Conservation (phyloP, 2,888 invertebrate genomes). For the Crocallis elinguaria region DNA sequence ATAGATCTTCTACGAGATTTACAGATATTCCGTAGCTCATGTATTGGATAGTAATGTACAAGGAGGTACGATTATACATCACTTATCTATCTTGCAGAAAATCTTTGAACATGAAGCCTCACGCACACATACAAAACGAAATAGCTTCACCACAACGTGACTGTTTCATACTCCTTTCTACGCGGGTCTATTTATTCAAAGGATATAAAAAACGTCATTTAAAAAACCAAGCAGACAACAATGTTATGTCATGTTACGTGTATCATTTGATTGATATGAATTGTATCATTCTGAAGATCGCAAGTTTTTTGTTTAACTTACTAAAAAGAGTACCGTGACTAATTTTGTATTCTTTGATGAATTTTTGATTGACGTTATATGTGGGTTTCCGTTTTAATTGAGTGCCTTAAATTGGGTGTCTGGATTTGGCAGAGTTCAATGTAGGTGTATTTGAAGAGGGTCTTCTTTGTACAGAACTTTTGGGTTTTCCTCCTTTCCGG, state of each 20-base stretch:
- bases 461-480: too few relatives aligned
- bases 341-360: constrained; percentile 38
- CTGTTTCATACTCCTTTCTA: too few relatives aligned
- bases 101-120: too few relatives aligned
- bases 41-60: too few relatives aligned
- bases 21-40: too few relatives aligned
- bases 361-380: constrained; percentile 35
- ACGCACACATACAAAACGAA: too few relatives aligned
- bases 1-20: too few relatives aligned
- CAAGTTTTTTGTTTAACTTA: constrained; percentile 34
- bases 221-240: constrained; percentile 66
- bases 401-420: neutral
- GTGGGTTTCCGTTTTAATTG: constrained; percentile 22
- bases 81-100: too few relatives aligned
- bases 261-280: constrained; percentile 68
- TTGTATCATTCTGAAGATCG: constrained; percentile 52
- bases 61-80: too few relatives aligned
- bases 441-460: neutral
- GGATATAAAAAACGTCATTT: constrained; percentile 32
- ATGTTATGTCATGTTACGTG: constrained; percentile 75
- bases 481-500: too few relatives aligned
- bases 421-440: neutral
- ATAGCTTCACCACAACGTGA: too few relatives aligned
- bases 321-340: constrained; percentile 40
- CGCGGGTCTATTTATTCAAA: too few relatives aligned